phyloP scores from a whole-genome alignment of 2,113 vertebrate genomes.

The Anolis sagrei region DNA sequence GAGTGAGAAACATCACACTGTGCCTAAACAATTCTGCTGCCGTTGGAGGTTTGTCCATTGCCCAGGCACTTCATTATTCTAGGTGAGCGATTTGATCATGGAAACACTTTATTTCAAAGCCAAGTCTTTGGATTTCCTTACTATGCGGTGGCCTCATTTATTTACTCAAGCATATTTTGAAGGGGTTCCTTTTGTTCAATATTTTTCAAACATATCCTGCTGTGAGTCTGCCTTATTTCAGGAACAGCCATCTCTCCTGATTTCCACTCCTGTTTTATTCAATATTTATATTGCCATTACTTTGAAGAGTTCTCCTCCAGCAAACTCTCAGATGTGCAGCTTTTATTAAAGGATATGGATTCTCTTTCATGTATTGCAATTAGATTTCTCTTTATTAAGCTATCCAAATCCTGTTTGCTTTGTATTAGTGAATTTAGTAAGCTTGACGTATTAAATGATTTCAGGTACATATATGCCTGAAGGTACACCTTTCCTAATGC shows the following conservation, averaged over 20 bases:
- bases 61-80: not conserved
- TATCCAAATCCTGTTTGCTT: not conserved
- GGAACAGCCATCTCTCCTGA: constrained; percentile 39
- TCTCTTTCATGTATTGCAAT: constrained; percentile 48
- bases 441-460: not conserved
- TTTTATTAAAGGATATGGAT: constrained; percentile 43
- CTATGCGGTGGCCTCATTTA: constrained; percentile 1
- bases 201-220: constrained; percentile 35
- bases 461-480: not conserved
- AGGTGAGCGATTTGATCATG: not conserved
- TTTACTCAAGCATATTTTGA: constrained; percentile 46
- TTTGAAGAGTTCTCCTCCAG: constrained; percentile 55
- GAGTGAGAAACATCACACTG: not conserved
- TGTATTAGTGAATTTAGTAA: constrained; percentile 16
- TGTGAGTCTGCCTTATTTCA: not conserved
- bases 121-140: constrained; percentile 27
- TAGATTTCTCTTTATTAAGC: constrained; percentile 37
- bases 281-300: constrained; percentile 45
- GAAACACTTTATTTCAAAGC: constrained; percentile 40
- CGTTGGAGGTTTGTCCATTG: not conserved
- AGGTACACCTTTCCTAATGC: not conserved
- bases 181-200: not conserved
- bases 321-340: not conserved
- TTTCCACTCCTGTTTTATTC: constrained; percentile 37
- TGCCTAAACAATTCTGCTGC: not conserved